phyloP scores from a whole-genome alignment of 2,888 invertebrate genomes.

The Leptogaster cylindrica region DNA sequence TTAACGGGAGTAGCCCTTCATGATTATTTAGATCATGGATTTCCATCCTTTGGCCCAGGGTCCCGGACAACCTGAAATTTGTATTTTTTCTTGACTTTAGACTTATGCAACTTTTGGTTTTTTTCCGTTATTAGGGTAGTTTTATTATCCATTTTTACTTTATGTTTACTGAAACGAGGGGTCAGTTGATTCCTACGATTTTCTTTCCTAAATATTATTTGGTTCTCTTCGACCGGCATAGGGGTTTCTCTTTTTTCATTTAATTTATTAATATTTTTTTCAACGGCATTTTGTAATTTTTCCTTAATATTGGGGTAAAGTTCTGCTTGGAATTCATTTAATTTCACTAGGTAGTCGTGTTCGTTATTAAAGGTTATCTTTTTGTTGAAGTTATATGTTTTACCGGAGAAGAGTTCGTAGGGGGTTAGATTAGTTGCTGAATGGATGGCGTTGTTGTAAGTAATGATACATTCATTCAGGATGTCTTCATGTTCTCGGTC shows the following conservation, averaged over 20 bases:
- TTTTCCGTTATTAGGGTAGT: background rate
- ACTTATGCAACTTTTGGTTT: background rate
- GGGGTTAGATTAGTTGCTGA: constrained; percentile 3
- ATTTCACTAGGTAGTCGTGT: background rate
- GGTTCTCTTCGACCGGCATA: background rate
- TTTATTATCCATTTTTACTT: background rate
- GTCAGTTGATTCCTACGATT: background rate
- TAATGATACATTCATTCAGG: constrained; percentile 41
- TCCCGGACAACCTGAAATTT: background rate
- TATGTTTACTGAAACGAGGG: background rate
- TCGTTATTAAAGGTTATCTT: background rate
- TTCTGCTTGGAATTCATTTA: background rate
- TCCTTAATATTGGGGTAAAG: background rate
- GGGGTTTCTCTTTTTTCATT: background rate
- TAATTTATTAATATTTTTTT: background rate
- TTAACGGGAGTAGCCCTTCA: constrained; percentile 29
- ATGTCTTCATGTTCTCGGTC: constrained; percentile 40
- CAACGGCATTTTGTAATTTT: background rate
- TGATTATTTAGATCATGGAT: constrained; percentile 38
- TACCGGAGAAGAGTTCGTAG: too few relatives aligned
- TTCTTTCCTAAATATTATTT: background rate
- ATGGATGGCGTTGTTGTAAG: constrained; percentile 16
- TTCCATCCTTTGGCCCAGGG: constrained; percentile 21
- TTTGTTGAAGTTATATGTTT: background rate
- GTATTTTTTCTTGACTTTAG: background rate